A percentile compares a stretch with the other conserved stretches of the same genome.
These are phyloP conservation scores for Podargus strigoides DNA, from an alignment of 2,797 vertebrate genomes.

Conservation along the genomic window DNA sequence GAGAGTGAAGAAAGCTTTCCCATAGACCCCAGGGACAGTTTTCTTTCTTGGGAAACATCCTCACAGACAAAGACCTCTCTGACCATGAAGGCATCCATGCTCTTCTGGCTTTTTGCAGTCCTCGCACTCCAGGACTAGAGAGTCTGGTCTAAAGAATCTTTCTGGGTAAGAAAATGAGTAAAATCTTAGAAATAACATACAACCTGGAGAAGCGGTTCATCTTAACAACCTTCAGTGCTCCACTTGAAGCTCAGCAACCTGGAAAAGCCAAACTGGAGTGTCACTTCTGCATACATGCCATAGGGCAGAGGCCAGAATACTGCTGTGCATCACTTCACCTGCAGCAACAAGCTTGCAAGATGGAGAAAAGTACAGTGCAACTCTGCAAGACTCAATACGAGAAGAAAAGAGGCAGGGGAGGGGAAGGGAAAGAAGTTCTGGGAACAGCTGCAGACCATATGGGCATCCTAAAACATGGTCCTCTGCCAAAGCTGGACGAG, in stretches of 20 bases:
- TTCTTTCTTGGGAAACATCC: not conserved
- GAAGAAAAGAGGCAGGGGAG: not conserved
- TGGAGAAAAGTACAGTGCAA: not conserved
- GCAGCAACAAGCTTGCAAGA: not conserved
- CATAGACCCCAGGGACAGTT: not conserved
- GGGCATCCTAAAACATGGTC: not conserved
- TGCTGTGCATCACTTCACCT: not conserved
- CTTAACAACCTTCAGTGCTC: not conserved
- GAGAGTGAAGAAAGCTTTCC: not conserved
- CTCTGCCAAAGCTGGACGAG: not conserved
- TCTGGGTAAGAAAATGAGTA: not conserved
- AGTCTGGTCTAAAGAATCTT: not conserved
- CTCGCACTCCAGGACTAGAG: not conserved
- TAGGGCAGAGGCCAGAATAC: not conserved
- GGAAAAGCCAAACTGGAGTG: not conserved
- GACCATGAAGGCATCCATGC: fast-evolving
- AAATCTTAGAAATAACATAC: not conserved
- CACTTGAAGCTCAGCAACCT: not conserved
- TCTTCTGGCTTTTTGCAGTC: not conserved
- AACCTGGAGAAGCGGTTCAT: not conserved
- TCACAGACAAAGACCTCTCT: not conserved
- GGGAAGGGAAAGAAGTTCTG: not conserved
- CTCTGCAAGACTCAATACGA: not conserved
- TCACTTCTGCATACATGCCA: not conserved
- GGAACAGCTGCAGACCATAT: constrained; percentile 37